phyloP scores from a whole-genome alignment of 2,888 invertebrate species.

The Idaea aversata region DNA sequence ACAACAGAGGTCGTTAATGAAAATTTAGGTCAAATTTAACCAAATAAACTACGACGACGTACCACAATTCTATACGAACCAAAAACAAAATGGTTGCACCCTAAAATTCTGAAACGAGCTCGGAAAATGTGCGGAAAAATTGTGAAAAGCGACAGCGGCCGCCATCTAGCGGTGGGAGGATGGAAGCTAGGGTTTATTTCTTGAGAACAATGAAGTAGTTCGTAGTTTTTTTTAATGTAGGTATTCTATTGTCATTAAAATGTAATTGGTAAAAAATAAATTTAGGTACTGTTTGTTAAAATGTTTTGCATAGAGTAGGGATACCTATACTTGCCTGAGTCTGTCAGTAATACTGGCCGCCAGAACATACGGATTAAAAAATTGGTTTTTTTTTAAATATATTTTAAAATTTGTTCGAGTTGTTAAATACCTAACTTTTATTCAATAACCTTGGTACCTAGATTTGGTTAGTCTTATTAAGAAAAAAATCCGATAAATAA shows the following conservation, averaged over 20 bases:
- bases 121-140: conserved; percentile 54
- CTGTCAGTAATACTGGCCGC: too few relatives aligned
- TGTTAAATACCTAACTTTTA: background rate
- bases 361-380: too few relatives aligned
- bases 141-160: conserved; percentile 47
- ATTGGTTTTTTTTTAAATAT: background rate
- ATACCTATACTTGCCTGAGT: background rate
- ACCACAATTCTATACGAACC: conserved; percentile 10
- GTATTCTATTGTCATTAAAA: too few relatives aligned
- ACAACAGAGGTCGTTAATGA: too few relatives aligned
- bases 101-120: conserved; percentile 1
- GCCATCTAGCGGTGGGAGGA: conserved; percentile 72
- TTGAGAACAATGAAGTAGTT: background rate
- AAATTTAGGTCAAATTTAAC: too few relatives aligned
- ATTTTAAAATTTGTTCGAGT: background rate
- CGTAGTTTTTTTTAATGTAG: background rate
- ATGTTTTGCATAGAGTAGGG: too few relatives aligned
- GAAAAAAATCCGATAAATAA: conserved; percentile 1
- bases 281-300: too few relatives aligned
- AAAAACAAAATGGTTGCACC: conserved; percentile 14
- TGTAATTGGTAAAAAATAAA: too few relatives aligned
- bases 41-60: background rate
- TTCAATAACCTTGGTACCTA: background rate
- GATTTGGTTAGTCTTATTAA: too few relatives aligned
- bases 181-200: conserved; percentile 23